Conservation (phyloP, 2,113 vertebrate genomes). For the Oreochromis spilurus region DNA sequence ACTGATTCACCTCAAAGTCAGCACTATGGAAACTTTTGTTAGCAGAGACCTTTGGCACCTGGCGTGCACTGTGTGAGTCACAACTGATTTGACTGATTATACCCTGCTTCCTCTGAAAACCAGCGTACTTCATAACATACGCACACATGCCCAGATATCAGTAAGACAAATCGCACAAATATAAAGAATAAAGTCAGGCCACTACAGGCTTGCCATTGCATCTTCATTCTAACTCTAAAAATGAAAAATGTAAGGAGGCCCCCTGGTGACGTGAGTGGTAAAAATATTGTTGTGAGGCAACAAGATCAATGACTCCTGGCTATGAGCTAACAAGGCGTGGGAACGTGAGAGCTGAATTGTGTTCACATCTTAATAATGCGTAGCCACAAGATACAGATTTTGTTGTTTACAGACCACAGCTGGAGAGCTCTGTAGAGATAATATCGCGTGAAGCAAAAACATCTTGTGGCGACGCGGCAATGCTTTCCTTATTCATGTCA, state of each 20-base stretch:
- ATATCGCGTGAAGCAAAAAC: neutral
- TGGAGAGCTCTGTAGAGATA: neutral
- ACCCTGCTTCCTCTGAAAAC: conserved; percentile 18
- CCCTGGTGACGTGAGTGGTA: neutral
- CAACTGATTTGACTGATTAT: conserved; percentile 27
- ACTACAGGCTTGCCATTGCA: neutral
- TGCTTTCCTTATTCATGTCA: neutral
- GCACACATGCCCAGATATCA: neutral
- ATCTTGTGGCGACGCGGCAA: neutral
- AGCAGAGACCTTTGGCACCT: neutral
- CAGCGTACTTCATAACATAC: neutral
- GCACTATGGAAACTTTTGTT: neutral
- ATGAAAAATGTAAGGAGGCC: neutral
- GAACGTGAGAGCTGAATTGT: neutral
- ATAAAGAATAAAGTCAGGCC: neutral
- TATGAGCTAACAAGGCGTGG: neutral
- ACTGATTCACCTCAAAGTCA: neutral
- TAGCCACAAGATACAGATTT: neutral
- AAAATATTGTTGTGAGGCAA: neutral
- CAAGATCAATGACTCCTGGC: neutral
- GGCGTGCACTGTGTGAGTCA: conserved; percentile 20
- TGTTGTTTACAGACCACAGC: neutral
- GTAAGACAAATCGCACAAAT: neutral
- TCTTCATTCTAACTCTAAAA: neutral
- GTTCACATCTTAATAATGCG: neutral